Base-by-base conservation (phyloP, 2,888 invertebrate species). In the Abscondita cerata region DNA sequence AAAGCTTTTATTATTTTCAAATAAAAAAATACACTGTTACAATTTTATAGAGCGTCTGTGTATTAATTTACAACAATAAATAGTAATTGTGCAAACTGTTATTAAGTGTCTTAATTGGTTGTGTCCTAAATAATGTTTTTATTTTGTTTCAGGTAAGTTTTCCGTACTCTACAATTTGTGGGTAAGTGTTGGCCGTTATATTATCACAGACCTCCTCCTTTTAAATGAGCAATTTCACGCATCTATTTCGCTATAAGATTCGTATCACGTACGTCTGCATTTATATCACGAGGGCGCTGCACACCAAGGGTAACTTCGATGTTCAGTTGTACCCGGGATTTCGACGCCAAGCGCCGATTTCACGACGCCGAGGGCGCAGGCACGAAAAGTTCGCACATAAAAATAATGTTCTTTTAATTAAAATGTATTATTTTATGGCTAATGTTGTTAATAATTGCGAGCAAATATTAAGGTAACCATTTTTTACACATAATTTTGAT, bases 341-440 rank as follows among this genome's bases (percentile, higher is more conserved):
- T 54, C 53, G 58, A 54, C 54, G 62, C 54, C 51, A 58, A 58
- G 58, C 58, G 62, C 51, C 58, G 47, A 62, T 50, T 58, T 50
- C 15, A 33, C 46, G 5, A 12, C 53, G 38, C 36, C 36, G 44
- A 53, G 51, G 41, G 58, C 54, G 48, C 40, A 40, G 48, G 55
- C 38, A 62, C 62, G 52, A 33, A 36, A 44, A 53, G 47, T 57
- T 56, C 36, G 11, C 16, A 53, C 48, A 47, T 44, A 38, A 34
- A 57, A 57, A 25, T 4, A 34, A 62, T 62, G 62, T 58, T 61
- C 40, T 41, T 36, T 50, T 51, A 59, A 13, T 57, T 63, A 66
- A 55, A 55, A 72, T 72, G 72, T 72, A 70, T 63, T 67, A 70
- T 65, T 72, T 72, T 64, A 72, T 72, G 72, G 66, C 71, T 46